Conservation (phyloP, 2,113 vertebrate genomes). For the zebrafish (Danio rerio) region DNA sequence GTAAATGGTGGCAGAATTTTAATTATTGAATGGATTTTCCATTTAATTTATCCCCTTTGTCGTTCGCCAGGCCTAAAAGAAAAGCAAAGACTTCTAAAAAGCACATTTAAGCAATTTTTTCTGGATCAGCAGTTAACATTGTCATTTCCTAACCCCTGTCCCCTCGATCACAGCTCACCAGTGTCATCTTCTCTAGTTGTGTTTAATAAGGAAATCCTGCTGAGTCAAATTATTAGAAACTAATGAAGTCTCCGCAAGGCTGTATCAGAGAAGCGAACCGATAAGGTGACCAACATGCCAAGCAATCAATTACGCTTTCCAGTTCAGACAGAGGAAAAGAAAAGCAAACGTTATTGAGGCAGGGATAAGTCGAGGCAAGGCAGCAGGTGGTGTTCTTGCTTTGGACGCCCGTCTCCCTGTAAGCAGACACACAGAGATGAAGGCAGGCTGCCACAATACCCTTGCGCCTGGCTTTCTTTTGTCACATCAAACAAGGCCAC, state of each 20-base stretch:
- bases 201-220: conserved; percentile 35
- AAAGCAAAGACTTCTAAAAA: conserved; percentile 22
- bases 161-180: conserved; percentile 17
- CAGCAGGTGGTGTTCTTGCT: conserved; percentile 20
- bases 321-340: conserved; percentile 3
- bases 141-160: conserved; percentile 40
- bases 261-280: neutral
- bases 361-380: neutral
- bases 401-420: conserved; percentile 26
- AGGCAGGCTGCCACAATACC: conserved; percentile 30
- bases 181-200: conserved; percentile 37
- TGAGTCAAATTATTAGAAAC: conserved; percentile 48
- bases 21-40: neutral
- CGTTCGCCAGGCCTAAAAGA: conserved; percentile 7
- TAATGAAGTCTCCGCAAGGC: conserved; percentile 42
- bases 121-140: conserved; percentile 34
- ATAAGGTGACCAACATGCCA: conserved; percentile 37
- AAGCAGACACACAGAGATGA: conserved; percentile 36
- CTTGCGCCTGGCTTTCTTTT: conserved; percentile 34
- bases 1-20: conserved; percentile 1
- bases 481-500: conserved; percentile 48
- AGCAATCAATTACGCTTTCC: conserved; percentile 16
- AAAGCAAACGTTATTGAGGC: neutral
- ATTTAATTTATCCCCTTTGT: conserved; percentile 13
- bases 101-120: conserved; percentile 34